phyloP scores from a whole-genome alignment of 1,140 invertebrate species.

The Oscheius sp. region DNA sequence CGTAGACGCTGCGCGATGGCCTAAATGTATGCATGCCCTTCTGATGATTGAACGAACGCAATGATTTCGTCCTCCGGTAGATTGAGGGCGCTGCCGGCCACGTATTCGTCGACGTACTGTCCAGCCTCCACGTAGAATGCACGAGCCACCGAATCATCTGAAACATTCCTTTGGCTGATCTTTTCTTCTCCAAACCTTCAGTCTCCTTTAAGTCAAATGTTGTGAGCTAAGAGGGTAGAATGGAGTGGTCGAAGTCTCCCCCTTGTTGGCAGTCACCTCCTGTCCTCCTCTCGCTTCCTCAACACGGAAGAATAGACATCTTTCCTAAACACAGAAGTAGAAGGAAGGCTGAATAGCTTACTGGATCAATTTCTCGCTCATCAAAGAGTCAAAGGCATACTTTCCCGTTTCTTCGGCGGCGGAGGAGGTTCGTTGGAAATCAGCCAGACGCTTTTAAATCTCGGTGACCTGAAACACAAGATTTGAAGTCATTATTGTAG shows the following conservation, averaged over 20 bases:
- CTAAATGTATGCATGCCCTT: not conserved
- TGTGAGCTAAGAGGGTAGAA: too few relatives aligned
- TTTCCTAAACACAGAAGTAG: not conserved
- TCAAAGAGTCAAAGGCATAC: not conserved
- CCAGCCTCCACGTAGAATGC: constrained; percentile 40
- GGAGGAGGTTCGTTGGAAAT: not conserved
- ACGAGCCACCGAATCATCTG: constrained; percentile 20
- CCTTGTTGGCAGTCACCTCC: too few relatives aligned
- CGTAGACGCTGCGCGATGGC: not conserved
- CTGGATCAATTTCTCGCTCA: constrained; percentile 14
- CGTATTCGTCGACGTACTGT: constrained; percentile 37
- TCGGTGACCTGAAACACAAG: not conserved
- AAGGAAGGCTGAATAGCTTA: constrained; percentile 12
- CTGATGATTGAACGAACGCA: not conserved
- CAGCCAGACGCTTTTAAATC: constrained; percentile 13
- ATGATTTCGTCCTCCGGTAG: constrained; percentile 39
- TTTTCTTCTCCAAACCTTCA: too few relatives aligned
- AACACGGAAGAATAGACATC: not conserved
- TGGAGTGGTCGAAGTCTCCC: too few relatives aligned
- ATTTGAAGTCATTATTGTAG: not conserved
- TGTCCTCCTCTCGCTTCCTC: not conserved
- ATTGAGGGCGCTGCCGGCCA: constrained; percentile 31
- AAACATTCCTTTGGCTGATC: too few relatives aligned
- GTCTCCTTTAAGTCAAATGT: too few relatives aligned
- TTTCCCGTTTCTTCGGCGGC: not conserved